Evolutionary conservation across 2,888 invertebrate species (phyloP), one percentile per base, ranked within the genome.

Genomic region (Athripsodes cinereus): DNA sequence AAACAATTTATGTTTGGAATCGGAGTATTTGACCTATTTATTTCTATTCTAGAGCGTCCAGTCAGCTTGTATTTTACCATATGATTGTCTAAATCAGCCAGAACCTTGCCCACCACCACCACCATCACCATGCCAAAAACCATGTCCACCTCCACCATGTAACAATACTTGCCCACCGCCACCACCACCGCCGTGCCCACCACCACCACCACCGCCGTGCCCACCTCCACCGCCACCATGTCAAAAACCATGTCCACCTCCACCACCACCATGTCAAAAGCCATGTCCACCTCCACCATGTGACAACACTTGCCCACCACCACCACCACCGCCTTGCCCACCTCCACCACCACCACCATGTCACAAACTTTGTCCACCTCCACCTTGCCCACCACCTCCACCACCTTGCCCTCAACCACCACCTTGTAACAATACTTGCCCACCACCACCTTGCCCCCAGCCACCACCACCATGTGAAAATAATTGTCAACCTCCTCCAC

Each of bases 401-500:
- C 48, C 2, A 20, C 20, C 48, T 18, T 20, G 19, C 19, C 48
- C 34, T 34, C 34, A 8, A 34, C 34, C 34, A 34, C 44, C 44
- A 44, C 13, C 18, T 5, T 44, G 44, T 13, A 2, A 13, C 3
- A 13, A 44, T 5, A 8, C 48, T 19, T 48, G 48, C 20, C 19
- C 48, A 48, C 48, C 20, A 19, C 48, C 48, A 19, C 48, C 46
- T 46, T 34, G 8, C 34, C n/a, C n/a, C n/a, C n/a, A n/a, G n/a
- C n/a, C 26, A 26, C 48, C 48, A 6, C 48, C 48, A 48, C 48
- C 48, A 20, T 48, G 48, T 19, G 19, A 18, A 6, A 8, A 48
- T 5, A 3, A 2, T 48, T 18, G 19, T 48, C 48, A 3, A 16
- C 16, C 44, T n/a, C 44, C 44, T 44, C 44, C 44, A 44, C 44